Evolutionary conservation across 1,140 invertebrate species (phyloP).

Genomic region (Drosophila burlai): DNA sequence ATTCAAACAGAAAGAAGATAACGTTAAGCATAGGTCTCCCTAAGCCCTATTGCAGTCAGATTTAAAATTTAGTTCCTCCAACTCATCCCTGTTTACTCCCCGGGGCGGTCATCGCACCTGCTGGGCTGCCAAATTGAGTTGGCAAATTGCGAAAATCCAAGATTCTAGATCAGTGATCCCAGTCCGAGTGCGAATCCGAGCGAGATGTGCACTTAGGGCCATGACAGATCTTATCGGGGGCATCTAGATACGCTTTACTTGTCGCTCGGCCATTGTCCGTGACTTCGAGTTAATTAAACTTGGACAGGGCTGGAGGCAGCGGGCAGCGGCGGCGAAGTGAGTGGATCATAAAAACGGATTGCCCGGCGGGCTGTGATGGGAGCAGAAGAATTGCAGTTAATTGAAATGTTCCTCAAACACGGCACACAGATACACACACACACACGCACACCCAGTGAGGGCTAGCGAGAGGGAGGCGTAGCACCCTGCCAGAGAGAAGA

Average conservation of each 20-base stretch:
- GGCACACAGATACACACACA: conserved; percentile 4
- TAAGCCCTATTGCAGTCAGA: neutral
- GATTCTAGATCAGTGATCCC: neutral
- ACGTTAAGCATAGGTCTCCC: neutral
- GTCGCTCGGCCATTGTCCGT: conserved; percentile 67
- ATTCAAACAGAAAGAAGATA: neutral
- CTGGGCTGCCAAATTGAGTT: conserved; percentile 58
- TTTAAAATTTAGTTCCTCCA: neutral
- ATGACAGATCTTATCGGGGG: conserved; percentile 72
- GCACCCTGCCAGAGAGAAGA: conserved; percentile 8
- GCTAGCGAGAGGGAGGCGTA: conserved; percentile 13
- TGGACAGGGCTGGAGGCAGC: conserved; percentile 40
- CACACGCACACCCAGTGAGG: conserved; percentile 13
- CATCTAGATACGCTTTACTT: conserved; percentile 78
- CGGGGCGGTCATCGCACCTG: conserved; percentile 65
- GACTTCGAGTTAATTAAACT: conserved; percentile 79
- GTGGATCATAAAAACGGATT: conserved; percentile 77
- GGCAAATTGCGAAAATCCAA: conserved; percentile 41
- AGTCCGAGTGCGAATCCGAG: conserved; percentile 6
- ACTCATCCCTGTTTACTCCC: neutral
- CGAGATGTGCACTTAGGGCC: conserved; percentile 26
- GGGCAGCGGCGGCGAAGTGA: conserved; percentile 31
- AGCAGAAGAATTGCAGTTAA: conserved; percentile 83
- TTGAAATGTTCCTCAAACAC: conserved; percentile 80
- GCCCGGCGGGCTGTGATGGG: conserved; percentile 49